Conservation (phyloP, 2,113 vertebrate species). For the Acanthochromis polyacanthus region DNA sequence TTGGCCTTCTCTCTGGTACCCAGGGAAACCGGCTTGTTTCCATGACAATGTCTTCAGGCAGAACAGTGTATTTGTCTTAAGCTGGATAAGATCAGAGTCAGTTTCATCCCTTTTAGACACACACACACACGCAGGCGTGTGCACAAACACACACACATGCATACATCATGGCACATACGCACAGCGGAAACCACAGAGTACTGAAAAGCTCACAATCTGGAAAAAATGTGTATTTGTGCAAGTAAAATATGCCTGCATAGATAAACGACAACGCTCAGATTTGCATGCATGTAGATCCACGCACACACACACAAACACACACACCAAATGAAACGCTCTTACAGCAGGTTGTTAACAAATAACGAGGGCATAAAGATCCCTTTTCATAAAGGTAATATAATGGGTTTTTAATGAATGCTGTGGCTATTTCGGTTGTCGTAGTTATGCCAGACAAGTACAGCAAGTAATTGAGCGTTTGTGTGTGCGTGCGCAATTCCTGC, state of each 20-base stretch:
- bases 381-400: slow-evolving; percentile 65
- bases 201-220: not conserved
- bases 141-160: slow-evolving; percentile 16
- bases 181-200: not conserved
- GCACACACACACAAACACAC: slow-evolving; percentile 1
- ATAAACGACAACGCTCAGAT: slow-evolving; percentile 7
- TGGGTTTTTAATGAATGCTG: slow-evolving; percentile 72
- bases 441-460: slow-evolving; percentile 61
- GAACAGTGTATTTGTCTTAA: slow-evolving; percentile 82
- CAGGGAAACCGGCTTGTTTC: slow-evolving; percentile 83
- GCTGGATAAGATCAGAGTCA: slow-evolving; percentile 82
- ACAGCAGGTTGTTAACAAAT: slow-evolving; percentile 63
- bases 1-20: slow-evolving; percentile 77
- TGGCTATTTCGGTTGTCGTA: slow-evolving; percentile 68
- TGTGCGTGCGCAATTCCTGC: slow-evolving; percentile 12
- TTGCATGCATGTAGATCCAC: slow-evolving; percentile 6
- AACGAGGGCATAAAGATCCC: slow-evolving; percentile 57
- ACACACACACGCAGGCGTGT: slow-evolving; percentile 22
- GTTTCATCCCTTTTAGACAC: slow-evolving; percentile 74
- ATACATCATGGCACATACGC: slow-evolving; percentile 41
- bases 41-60: slow-evolving; percentile 83
- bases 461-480: slow-evolving; percentile 44
- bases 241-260: slow-evolving; percentile 22
- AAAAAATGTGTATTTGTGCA: slow-evolving; percentile 4
- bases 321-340: slow-evolving; percentile 46